phyloP scores from a whole-genome alignment of 2,888 invertebrate species.

The Lepidochitona cinerea region DNA sequence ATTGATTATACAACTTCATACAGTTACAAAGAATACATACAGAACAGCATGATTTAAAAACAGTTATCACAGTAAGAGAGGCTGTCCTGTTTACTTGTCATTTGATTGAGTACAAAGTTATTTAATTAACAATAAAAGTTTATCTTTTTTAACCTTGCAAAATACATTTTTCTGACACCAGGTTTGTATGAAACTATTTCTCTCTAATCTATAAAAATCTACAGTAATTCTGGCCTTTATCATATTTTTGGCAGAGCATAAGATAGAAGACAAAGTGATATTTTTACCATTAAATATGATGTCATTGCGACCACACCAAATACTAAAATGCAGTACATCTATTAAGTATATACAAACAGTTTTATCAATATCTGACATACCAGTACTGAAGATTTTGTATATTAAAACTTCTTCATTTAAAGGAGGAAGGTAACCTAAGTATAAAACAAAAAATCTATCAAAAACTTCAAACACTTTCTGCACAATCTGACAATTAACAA shows the following conservation, averaged over 20 bases:
- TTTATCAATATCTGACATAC: neutral
- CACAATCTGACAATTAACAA: neutral
- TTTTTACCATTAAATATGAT: neutral
- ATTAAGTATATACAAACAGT: neutral
- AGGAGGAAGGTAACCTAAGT: neutral
- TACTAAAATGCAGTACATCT: neutral
- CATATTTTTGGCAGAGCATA: neutral
- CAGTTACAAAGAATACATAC: too few relatives aligned
- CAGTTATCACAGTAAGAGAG: too few relatives aligned
- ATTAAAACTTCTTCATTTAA: neutral
- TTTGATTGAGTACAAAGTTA: too few relatives aligned
- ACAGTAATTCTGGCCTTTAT: neutral
- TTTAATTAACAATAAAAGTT: neutral
- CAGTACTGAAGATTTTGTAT: neutral
- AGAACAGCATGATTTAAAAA: too few relatives aligned
- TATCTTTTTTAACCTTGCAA: neutral
- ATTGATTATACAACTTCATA: too few relatives aligned
- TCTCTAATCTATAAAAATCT: neutral
- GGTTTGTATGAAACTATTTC: neutral
- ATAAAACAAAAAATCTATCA: neutral
- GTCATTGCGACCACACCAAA: neutral
- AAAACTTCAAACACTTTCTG: neutral
- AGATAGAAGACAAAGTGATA: neutral
- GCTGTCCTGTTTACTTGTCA: too few relatives aligned
- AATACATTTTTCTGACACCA: neutral